These are phyloP conservation scores for Lithophane ornitopus DNA, from an alignment of 2,888 invertebrate species.

Conservation along the genomic window DNA sequence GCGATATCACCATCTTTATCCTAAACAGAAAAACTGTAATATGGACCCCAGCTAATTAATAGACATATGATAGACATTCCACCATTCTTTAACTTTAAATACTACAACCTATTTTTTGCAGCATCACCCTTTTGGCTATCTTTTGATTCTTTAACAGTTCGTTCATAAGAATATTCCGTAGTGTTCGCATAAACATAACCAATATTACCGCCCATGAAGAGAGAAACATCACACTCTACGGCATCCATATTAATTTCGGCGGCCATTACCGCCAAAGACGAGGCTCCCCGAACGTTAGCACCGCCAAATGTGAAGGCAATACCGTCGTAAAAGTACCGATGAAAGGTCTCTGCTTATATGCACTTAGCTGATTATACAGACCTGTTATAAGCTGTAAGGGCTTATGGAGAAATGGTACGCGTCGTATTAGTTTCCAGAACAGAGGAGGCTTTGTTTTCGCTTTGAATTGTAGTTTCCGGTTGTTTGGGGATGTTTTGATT, in stretches of 20 bases:
- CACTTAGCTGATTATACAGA: slow-evolving; percentile 48
- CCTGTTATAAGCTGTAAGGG: background rate
- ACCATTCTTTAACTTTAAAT: background rate
- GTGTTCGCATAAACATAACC: background rate
- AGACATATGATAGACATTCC: background rate
- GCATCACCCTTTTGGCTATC: background rate
- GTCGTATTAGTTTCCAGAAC: slow-evolving; percentile 13
- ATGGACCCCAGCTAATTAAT: background rate
- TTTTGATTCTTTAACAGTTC: background rate
- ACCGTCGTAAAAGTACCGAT: slow-evolving; percentile 37
- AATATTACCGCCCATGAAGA: background rate
- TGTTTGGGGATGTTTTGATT: background rate
- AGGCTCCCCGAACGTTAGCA: slow-evolving; percentile 31
- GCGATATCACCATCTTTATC: background rate
- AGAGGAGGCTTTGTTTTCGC: background rate
- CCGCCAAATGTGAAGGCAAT: slow-evolving; percentile 39
- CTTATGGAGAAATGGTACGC: slow-evolving; percentile 9
- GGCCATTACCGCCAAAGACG: slow-evolving; percentile 36
- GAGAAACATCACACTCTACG: slow-evolving; percentile 18
- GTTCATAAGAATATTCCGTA: background rate
- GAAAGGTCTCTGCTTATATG: slow-evolving; percentile 31
- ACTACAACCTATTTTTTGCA: background rate
- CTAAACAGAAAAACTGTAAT: background rate
- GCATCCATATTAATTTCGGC: slow-evolving; percentile 42
- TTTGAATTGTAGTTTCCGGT: background rate